Percentiles rank a stretch among this genome's conserved stretches.
Evolutionary conservation across 2,113 vertebrate species (phyloP).

Genomic region (Steatornis caripensis): DNA sequence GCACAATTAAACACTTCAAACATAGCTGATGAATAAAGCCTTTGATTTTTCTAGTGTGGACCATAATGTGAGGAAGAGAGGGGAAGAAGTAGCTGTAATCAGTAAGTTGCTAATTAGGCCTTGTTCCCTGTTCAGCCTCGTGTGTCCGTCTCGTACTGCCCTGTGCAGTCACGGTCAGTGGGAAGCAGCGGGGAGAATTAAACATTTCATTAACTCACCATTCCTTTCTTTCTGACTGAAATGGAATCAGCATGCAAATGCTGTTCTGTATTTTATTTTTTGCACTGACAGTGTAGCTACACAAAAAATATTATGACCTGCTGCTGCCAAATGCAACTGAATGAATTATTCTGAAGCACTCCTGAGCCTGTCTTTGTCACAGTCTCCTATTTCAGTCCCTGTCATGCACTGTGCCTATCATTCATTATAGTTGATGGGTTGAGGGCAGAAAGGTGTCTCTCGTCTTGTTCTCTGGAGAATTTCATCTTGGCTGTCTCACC

Average conservation of each 20-base stretch:
- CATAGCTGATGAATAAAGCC: neutral
- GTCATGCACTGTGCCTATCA: conserved; percentile 54
- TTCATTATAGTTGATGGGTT: conserved; percentile 67
- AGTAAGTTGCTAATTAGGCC: neutral
- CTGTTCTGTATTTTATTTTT: neutral
- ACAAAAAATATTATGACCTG: conserved; percentile 52
- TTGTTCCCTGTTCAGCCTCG: neutral
- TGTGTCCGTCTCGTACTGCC: neutral
- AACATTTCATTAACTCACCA: neutral
- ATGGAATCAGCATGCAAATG: conserved; percentile 3
- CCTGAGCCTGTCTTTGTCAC: conserved; percentile 54
- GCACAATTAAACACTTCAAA: neutral
- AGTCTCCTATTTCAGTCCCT: conserved; percentile 49
- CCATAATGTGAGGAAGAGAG: neutral
- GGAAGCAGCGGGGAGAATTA: neutral
- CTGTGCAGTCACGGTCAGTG: neutral
- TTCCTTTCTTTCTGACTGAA: neutral
- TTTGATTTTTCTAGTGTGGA: neutral
- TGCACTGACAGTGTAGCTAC: neutral
- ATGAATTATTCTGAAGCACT: conserved; percentile 66
- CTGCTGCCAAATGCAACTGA: conserved; percentile 10
- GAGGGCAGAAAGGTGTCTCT: conserved; percentile 66
- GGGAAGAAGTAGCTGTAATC: neutral
- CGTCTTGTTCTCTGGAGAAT: conserved; percentile 71
- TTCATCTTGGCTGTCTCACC: conserved; percentile 69